Conservation (phyloP, 1,140 invertebrate species). For the Cardiocondyla obscurior region DNA sequence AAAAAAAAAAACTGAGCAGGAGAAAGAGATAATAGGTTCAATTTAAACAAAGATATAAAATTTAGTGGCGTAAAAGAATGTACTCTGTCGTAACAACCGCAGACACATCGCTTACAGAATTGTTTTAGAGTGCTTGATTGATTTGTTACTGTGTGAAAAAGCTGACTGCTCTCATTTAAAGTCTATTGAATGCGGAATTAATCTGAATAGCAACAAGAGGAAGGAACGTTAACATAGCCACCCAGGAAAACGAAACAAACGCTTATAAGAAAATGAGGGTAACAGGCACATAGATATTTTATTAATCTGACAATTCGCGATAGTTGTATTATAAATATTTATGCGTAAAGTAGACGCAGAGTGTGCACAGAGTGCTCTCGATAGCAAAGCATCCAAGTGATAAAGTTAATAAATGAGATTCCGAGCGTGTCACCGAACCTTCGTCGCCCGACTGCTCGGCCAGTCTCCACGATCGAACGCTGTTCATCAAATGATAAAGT, state of each 20-base stretch:
- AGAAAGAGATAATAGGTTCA: background rate
- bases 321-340: slow-evolving; percentile 57
- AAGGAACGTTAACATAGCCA: background rate
- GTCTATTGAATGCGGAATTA: background rate
- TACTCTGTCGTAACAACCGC: background rate
- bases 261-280: slow-evolving; percentile 22
- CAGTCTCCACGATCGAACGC: slow-evolving; percentile 56
- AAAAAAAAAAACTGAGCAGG: background rate
- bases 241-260: background rate
- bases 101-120: background rate
- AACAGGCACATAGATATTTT: slow-evolving; percentile 44
- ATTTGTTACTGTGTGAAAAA: background rate
- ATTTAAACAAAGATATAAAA: slow-evolving; percentile 7
- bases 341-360: slow-evolving; percentile 56
- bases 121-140: background rate
- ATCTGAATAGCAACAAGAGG: background rate
- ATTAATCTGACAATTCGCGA: slow-evolving; percentile 50
- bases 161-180: background rate
- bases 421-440: slow-evolving; percentile 65
- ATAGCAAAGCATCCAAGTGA: slow-evolving; percentile 81
- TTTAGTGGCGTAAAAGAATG: background rate
- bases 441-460: slow-evolving; percentile 60
- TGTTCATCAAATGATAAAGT: background rate
- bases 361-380: slow-evolving; percentile 75
- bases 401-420: slow-evolving; percentile 77